Evolutionary conservation across 2,888 invertebrate genomes (phyloP), one percentile per base, ranked within the genome.

Genomic region (Caenorhabditis becei): DNA sequence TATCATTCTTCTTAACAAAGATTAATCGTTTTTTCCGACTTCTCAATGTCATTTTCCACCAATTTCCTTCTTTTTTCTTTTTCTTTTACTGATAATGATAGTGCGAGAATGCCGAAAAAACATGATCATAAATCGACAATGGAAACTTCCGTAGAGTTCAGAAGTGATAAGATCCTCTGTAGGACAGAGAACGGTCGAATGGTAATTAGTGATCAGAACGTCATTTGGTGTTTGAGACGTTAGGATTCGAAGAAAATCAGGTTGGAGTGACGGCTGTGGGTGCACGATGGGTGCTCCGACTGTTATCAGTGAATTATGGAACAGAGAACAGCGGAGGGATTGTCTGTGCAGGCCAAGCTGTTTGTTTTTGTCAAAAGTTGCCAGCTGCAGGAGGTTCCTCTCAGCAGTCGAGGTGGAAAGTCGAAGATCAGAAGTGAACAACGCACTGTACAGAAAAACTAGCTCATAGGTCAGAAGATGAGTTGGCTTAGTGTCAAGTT

Each of bases 11-110:
- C 41, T 14, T 47, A 47, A 47, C 47, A 47, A 47, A 47, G 47
- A 47, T 47, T 47, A 47, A 47, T 47, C 47, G 47, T 18, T 47
- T 47, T 47, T 47, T 47, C 47, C n/a, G 18, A 47, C 47, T 18
- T 20, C 20, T 20, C 20, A 20, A 47, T 47, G 20, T 47, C 47
- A 47, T 18, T 47, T 41, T 41, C 41, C 41, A 41, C 41, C 41
- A 11, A 41, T 41, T 41, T 14, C 41, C 14, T 41, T 14, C 41
- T 14, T 41, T 32, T 16, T 10, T 14, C 16, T 41, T 16, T 14
- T 41, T 47, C 18, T 18, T 47, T 11, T n/a, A 18, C 47, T 47
- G 47, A 47, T 47, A 47, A 18, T 11, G 47, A 47, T 47, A 47
- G 20, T 47, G 47, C 20, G 47, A 47, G 18, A 18, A 20, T 47